Evolutionary conservation across 2,888 invertebrate species (phyloP), one percentile per base, ranked within the genome.

Genomic region (Ophion ellenae): DNA sequence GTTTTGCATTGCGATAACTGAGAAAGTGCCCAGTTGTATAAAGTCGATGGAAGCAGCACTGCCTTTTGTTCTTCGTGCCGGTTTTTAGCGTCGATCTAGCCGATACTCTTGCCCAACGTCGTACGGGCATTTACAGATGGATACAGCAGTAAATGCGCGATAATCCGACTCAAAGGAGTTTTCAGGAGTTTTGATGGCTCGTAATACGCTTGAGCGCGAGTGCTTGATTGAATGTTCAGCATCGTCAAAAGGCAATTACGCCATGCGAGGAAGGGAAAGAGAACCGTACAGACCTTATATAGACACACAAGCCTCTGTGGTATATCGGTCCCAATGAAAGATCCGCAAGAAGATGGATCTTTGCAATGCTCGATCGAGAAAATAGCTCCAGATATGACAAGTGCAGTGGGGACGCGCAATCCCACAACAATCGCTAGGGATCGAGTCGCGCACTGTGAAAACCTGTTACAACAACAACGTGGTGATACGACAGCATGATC

Each of bases 161-260:
- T 74, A 79, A 76, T 67, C 57, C 20, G 20, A 20, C 59, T 67
- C 77, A 40, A 69, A 74, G 63, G 70, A 78, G 10, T 76, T 71
- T 36, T 47, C 28, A 47, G 61, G 53, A 71, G 70, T 81, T 81
- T 81, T 81, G 28, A 81, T 81, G 66, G 67, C 59, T 59, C 81
- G 59, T 32, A 66, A 69, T 66, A 57, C 47, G 79, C 10, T 79
- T 79, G 57, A 76, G 59, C 79, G 17, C 47, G 17, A 69, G 79
- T 70, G 40, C 64, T 77, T 69, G 78, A 69, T 63, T 66, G 66
- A 63, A 80, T 47, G 64, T 67, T 57, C 20, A 66, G 64, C 75
- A 36, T 79, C 82, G 59, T 79, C 75, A 71, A 61, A 71, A 69
- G 28, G n/a, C 64, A 24, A 47, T 71, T 79, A 32, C 40, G 17